phyloP scores from a whole-genome alignment of 2,888 invertebrate species.

The Pomacea canaliculata region DNA sequence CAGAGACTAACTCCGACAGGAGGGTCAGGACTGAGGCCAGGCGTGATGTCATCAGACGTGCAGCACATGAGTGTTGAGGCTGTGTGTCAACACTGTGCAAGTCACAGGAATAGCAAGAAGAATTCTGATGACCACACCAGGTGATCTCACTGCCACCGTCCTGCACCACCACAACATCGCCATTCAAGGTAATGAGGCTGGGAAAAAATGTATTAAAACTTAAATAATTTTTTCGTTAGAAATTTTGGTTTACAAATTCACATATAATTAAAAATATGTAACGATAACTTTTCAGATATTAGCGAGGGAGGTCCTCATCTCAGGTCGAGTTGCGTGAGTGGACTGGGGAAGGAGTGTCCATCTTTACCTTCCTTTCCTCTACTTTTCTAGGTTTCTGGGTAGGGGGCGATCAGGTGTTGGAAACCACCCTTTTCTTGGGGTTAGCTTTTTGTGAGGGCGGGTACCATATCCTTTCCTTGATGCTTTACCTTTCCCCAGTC shows the following conservation, averaged over 20 bases:
- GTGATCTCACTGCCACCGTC: conserved; percentile 6
- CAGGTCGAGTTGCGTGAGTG: no score
- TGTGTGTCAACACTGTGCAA: conserved; percentile 3
- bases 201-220: neutral
- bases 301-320: no score
- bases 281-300: no score
- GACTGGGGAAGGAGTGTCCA: no score
- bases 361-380: no score
- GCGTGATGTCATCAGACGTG: conserved; percentile 22
- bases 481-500: no score
- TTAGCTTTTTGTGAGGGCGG: no score
- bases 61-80: conserved; percentile 14
- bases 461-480: no score
- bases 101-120: conserved; percentile 11
- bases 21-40: conserved; percentile 16
- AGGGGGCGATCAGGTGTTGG: no score
- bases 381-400: no score
- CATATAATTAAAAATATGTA: neutral
- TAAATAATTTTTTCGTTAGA: neutral
- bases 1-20: conserved; percentile 2
- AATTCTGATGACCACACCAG: conserved; percentile 14
- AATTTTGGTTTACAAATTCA: neutral
- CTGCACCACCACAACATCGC: conserved; percentile 6
- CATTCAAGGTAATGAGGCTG: conserved; percentile 10
- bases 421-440: no score